Evolutionary conservation across 1,140 invertebrate species (phyloP), one percentile per base, ranked within the genome.

Genomic region (Cydia strobilella): DNA sequence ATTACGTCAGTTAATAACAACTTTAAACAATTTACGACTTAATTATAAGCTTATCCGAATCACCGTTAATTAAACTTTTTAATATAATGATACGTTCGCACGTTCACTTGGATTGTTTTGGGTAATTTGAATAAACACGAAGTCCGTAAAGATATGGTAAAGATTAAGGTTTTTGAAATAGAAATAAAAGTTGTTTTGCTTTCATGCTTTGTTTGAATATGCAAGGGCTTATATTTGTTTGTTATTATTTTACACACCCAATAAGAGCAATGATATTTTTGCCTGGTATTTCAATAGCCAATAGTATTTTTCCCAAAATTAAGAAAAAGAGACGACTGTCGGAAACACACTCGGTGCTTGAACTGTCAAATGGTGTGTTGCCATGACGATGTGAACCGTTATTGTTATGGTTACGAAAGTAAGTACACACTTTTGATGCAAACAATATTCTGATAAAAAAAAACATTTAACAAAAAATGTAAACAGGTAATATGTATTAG

Each of bases 1-100:
- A 84, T 84, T 84, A 82, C 80, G 82, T 84, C 82, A 84, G 80
- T 74, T 82, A 79, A 77, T 74, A 78, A 79, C 71, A 79, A 83
- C 77, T 77, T 74, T 74, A 75, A 63, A 65, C 71, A 66, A 69
- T 74, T 73, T 69, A 69, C 31, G 35, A 69, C 27, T 69, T 69
- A 69, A 69, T 69, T 69, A 69, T 69, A 35, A 35, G n/a, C 27
- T 18, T 69, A 18, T 39, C 27, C 6, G 65, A 69, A 39, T 18
- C 31, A 10, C 35, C 27, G 31, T 42, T 69, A 69, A 69, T 69
- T 69, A 69, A 54, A 20, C 72, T 73, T 25, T 51, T 73, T 25
- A 51, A 42, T 39, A 31, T 54, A 73, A 48, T 54, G 18, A 35
- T 73, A 73, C 42, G 45, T 73, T 48, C 20, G 45, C 42, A 42